Evolutionary conservation across 2,797 vertebrate species (phyloP).

Genomic region (Phataginus tetradactyla): DNA sequence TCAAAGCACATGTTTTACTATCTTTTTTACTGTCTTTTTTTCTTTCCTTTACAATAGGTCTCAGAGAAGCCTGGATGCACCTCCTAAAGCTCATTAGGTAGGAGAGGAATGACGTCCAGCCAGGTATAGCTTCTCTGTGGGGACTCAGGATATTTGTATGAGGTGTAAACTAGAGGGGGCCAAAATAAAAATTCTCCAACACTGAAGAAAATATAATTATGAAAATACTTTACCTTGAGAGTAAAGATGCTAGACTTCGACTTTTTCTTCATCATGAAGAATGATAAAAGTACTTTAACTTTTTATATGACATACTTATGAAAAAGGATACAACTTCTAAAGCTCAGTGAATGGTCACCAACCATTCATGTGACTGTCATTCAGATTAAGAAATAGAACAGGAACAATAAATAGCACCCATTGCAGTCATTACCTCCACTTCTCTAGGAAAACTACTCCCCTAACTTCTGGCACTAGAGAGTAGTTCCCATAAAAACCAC

Average conservation of each 20-base stretch:
- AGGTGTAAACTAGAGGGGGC: constrained; percentile 72
- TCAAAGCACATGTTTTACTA: constrained; percentile 82
- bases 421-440: not conserved
- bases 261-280: constrained; percentile 19
- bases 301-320: not conserved
- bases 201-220: constrained; percentile 70
- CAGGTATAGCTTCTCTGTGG: constrained; percentile 54
- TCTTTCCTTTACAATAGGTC: constrained; percentile 71
- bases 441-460: not conserved
- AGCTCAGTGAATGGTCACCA: not conserved
- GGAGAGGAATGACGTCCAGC: constrained; percentile 54
- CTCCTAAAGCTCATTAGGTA: constrained; percentile 82
- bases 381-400: constrained; percentile 38
- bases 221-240: constrained; percentile 56
- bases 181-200: constrained; percentile 42
- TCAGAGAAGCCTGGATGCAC: constrained; percentile 77
- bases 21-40: constrained; percentile 70
- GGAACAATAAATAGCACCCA: not conserved
- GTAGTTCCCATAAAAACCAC: not conserved
- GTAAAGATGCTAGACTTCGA: not conserved
- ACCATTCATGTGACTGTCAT: not conserved
- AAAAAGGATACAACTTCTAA: not conserved
- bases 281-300: not conserved
- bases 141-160: constrained; percentile 75
- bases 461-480: not conserved